Percentiles rank a stretch among this genome's conserved stretches.
Evolutionary conservation across 1,140 invertebrate species (phyloP).

Genomic region (Diachasmimorpha longicaudata): DNA sequence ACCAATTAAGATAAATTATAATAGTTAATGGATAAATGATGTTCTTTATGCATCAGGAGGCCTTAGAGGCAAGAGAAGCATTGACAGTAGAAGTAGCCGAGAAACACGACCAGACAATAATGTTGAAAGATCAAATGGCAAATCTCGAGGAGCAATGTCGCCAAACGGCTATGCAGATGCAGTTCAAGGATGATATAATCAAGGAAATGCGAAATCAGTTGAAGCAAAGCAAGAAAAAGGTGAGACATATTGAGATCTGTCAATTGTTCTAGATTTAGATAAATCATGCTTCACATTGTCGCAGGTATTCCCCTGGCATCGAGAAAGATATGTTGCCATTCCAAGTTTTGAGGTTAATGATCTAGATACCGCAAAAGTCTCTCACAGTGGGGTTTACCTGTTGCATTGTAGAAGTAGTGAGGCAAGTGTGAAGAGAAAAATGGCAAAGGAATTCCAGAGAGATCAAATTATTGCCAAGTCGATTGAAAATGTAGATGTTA

Average conservation of each 20-base stretch:
- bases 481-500: no score
- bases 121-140: conserved; percentile 53
- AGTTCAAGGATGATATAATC: conserved; percentile 65
- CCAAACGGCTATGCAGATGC: conserved; percentile 57
- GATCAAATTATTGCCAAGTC: no score
- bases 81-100: conserved; percentile 61
- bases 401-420: no score
- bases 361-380: no score
- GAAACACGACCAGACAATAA: conserved; percentile 58
- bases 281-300: neutral
- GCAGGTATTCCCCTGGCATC: neutral
- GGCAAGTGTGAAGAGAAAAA: no score
- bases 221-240: conserved; percentile 36
- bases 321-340: no score
- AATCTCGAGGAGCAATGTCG: conserved; percentile 59
- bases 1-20: no score
- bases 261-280: no score
- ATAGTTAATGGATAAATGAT: no score
- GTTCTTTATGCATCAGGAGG: conserved; percentile 39
- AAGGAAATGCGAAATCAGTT: conserved; percentile 63
- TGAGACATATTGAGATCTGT: conserved; percentile 23
- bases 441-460: no score
- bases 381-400: no score
- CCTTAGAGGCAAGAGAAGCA: conserved; percentile 55
- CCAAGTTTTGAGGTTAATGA: no score